Evolutionary conservation across 2,113 vertebrate genomes (phyloP).

Genomic region (Cichladusa arquata): DNA sequence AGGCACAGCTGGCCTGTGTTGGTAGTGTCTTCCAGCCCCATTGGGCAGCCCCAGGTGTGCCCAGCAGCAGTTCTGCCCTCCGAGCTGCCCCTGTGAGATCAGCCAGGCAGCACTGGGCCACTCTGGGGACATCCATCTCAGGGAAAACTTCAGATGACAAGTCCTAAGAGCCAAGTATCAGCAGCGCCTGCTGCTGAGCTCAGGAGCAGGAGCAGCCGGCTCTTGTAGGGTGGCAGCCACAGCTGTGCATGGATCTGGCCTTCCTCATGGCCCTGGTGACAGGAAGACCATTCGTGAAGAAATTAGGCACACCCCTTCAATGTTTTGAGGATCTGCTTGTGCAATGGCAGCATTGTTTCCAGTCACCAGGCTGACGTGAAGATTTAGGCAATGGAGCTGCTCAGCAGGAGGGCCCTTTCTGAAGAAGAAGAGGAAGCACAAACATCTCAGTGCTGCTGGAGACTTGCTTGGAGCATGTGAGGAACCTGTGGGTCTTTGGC

Average conservation of each 20-base stretch:
- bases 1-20: accelerated
- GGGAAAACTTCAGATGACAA: accelerated
- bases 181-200: not conserved
- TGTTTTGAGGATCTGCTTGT: not conserved
- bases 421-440: not conserved
- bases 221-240: not conserved
- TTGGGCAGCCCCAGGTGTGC: not conserved
- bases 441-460: not conserved
- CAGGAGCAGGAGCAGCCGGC: not conserved
- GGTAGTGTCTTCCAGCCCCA: not conserved
- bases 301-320: not conserved
- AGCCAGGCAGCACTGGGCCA: accelerated
- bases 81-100: accelerated
- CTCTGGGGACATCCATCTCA: not conserved
- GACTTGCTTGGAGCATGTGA: not conserved
- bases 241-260: not conserved
- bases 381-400: not conserved
- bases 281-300: constrained; percentile 8
- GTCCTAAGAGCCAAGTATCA: not conserved
- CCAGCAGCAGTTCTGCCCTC: not conserved
- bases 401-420: not conserved
- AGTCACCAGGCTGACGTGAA: not conserved
- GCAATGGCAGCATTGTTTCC: constrained; percentile 45
- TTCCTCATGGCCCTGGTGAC: constrained; percentile 17
- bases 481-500: not conserved